These are phyloP conservation scores for Lasioglossum villosulum DNA, from an alignment of 2,888 invertebrate genomes.

Conservation along the genomic window DNA sequence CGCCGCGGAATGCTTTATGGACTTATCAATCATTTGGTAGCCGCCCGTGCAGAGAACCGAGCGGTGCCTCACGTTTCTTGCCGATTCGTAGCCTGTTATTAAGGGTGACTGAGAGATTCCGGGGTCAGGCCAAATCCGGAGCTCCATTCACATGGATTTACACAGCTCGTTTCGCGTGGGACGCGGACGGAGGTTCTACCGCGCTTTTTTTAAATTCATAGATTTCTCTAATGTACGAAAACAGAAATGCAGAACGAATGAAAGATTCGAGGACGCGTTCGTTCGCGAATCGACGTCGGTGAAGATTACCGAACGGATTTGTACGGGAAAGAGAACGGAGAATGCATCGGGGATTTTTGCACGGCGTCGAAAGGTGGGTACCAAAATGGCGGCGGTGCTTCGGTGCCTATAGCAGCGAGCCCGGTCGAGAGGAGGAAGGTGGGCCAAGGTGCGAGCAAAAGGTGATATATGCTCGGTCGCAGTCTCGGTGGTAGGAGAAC, in stretches of 20 bases:
- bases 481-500: slow-evolving; percentile 72
- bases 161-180: slow-evolving; percentile 45
- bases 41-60: slow-evolving; percentile 72
- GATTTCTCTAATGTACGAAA: not conserved
- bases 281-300: not conserved
- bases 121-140: slow-evolving; percentile 60
- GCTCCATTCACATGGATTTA: slow-evolving; percentile 80
- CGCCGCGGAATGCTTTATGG: slow-evolving; percentile 78
- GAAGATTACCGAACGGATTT: not conserved
- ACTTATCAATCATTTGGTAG: slow-evolving; percentile 84
- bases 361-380: slow-evolving; percentile 36
- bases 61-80: slow-evolving; percentile 60
- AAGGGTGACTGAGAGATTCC: slow-evolving; percentile 84
- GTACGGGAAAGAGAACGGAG: not conserved
- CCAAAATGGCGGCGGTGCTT: slow-evolving; percentile 77
- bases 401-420: slow-evolving; percentile 17
- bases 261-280: no score
- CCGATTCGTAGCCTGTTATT: slow-evolving; percentile 79
- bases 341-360: not conserved
- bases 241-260: not conserved
- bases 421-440: slow-evolving; percentile 60
- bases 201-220: no score
- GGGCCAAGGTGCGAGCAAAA: slow-evolving; percentile 75
- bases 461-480: slow-evolving; percentile 80
- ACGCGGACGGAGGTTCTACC: not conserved